A percentile compares a stretch with the other conserved stretches of the same genome.
phyloP scores from a whole-genome alignment of 2,888 invertebrate species.

The Mythimna impura region DNA sequence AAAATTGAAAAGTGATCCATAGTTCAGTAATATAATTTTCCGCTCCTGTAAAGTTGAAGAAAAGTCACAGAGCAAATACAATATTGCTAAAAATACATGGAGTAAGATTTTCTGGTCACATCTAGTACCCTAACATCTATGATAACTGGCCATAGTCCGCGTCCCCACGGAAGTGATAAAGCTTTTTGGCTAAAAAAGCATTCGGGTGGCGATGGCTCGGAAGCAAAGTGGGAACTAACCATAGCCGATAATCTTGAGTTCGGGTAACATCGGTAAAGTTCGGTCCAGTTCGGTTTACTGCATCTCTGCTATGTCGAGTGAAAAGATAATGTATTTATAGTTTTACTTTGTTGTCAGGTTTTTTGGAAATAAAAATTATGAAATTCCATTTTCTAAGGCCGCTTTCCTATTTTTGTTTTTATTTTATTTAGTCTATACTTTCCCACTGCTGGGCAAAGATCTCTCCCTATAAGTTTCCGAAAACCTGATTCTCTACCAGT shows the following conservation, averaged over 20 bases:
- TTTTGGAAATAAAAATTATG: neutral
- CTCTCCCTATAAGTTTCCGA: too few species aligned
- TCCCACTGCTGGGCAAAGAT: too few species aligned
- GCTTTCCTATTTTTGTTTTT: too few species aligned
- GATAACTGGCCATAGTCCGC: slow-evolving; percentile 75
- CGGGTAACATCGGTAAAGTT: slow-evolving; percentile 48
- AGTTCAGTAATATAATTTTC: neutral
- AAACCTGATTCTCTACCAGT: too few species aligned
- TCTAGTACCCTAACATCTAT: slow-evolving; percentile 69
- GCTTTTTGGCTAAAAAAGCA: slow-evolving; percentile 90
- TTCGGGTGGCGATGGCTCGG: slow-evolving; percentile 87
- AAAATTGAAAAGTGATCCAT: too few species aligned
- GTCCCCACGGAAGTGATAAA: slow-evolving; percentile 90
- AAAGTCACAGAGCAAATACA: too few species aligned
- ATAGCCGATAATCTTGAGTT: slow-evolving; percentile 79
- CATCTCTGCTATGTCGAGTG: slow-evolving; percentile 73
- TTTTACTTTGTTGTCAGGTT: slow-evolving; percentile 37
- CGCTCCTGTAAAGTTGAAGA: neutral
- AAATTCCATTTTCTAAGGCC: too few species aligned
- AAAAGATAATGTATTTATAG: slow-evolving; percentile 79
- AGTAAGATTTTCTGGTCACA: slow-evolving; percentile 35
- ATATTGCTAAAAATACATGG: neutral
- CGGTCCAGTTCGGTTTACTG: slow-evolving; percentile 62
- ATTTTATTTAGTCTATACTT: too few species aligned
- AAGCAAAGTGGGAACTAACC: slow-evolving; percentile 85